Percentiles rank a stretch among this genome's conserved stretches.
phyloP scores from a whole-genome alignment of 2,888 invertebrate species.

The Erebia aethiops region DNA sequence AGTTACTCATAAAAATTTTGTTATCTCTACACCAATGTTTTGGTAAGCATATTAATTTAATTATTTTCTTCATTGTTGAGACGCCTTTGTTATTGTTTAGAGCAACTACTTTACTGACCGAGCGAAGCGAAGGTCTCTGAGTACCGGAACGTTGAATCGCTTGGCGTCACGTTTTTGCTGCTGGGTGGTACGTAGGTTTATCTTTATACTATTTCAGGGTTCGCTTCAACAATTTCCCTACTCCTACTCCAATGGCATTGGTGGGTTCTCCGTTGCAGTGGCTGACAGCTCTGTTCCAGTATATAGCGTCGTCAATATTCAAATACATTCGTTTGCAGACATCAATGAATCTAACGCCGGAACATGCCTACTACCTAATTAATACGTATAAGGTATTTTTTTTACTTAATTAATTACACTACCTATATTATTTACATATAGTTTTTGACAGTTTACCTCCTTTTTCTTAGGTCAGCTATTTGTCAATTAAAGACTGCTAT shows the following conservation, averaged over 20 bases:
- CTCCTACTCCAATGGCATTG: constrained; percentile 58
- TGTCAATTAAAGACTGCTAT: no score
- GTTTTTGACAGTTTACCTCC: no score
- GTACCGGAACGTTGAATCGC: no score
- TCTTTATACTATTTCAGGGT: constrained; percentile 46
- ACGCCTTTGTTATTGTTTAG: neutral
- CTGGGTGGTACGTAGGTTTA: neutral
- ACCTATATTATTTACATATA: no score
- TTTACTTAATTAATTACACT: neutral
- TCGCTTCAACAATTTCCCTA: constrained; percentile 57
- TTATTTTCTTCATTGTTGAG: neutral
- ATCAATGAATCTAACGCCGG: constrained; percentile 53
- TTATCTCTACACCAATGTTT: constrained; percentile 50
- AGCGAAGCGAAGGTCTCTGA: no score
- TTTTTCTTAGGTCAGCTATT: no score
- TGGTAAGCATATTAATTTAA: constrained; percentile 48
- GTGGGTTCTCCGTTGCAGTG: constrained; percentile 67
- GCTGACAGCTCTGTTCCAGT: constrained; percentile 65
- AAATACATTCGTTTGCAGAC: constrained; percentile 61
- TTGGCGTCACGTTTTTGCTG: no score
- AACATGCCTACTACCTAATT: constrained; percentile 61
- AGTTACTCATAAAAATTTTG: constrained; percentile 61
- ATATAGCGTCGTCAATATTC: constrained; percentile 57
- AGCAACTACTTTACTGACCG: neutral
- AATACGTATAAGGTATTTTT: constrained; percentile 63